Evolutionary conservation across 2,888 invertebrate species (phyloP).

Genomic region (Polyploca ridens): DNA sequence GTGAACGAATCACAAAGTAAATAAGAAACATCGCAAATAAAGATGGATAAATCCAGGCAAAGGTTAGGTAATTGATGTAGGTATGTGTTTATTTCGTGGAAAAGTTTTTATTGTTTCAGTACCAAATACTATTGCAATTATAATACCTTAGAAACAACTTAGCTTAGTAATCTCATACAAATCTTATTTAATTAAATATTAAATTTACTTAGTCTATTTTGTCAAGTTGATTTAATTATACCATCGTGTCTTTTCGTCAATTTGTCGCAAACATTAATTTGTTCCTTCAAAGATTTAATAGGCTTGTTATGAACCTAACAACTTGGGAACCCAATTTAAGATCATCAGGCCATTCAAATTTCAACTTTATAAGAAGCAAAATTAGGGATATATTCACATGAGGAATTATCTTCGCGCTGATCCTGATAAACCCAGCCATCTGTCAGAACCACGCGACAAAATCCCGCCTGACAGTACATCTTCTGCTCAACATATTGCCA

Average conservation of each 20-base stretch:
- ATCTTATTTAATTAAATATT: neutral
- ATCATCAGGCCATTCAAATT: conserved; percentile 1
- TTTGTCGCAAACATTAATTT: conserved; percentile 5
- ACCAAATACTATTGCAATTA: no score
- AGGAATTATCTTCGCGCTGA: conserved; percentile 14
- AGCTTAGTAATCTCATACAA: no score
- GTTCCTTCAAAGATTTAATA: neutral
- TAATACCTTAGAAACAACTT: no score
- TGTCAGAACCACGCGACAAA: conserved; percentile 27
- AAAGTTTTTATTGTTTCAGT: neutral
- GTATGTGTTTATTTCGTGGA: neutral
- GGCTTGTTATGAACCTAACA: no score
- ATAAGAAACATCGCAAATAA: neutral
- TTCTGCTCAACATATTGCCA: conserved; percentile 1
- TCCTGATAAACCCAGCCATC: conserved; percentile 24
- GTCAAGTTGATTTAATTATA: neutral
- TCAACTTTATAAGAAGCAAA: neutral
- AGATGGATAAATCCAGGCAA: neutral
- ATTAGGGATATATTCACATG: conserved; percentile 17
- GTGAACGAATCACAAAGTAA: conserved; percentile 4
- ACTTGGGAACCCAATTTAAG: conserved; percentile 2
- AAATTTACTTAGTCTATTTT: neutral
- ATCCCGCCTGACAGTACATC: conserved; percentile 25
- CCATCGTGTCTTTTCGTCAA: neutral
- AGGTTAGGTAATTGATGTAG: neutral